phyloP scores from a whole-genome alignment of 2,797 vertebrate genomes.

The Ptychobarbus kaznakovi region DNA sequence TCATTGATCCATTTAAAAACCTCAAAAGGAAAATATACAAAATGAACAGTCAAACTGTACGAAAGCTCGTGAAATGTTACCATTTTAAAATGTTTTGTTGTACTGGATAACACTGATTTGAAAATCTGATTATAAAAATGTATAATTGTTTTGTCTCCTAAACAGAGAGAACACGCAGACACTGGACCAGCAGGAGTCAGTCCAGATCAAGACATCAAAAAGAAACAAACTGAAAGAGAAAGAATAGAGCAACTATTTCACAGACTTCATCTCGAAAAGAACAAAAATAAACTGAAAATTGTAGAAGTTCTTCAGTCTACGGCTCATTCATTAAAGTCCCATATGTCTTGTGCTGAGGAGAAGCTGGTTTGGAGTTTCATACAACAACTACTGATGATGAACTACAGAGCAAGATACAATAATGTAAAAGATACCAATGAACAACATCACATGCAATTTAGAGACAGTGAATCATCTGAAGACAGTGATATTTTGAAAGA shows the following conservation, averaged over 20 bases:
- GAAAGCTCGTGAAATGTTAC: background rate
- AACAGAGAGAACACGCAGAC: too few relatives aligned
- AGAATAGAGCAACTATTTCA: background rate
- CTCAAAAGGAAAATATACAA: background rate
- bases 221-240: too few relatives aligned
- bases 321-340: background rate
- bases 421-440: background rate
- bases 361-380: background rate
- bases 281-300: background rate
- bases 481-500: background rate
- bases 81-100: background rate
- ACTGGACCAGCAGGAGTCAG: too few relatives aligned
- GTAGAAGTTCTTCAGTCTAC: background rate
- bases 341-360: background rate
- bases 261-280: background rate
- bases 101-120: too few relatives aligned
- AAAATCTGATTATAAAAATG: background rate
- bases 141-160: background rate
- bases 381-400: background rate
- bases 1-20: too few relatives aligned
- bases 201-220: too few relatives aligned
- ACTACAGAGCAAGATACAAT: background rate
- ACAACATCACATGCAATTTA: background rate
- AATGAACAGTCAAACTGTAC: background rate
- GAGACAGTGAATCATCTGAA: constrained; percentile 46